Percentiles rank a stretch among this genome's conserved stretches.
These are phyloP conservation scores for Rhizoglyphus robini DNA, from an alignment of 1,140 invertebrate species.

Conservation along the genomic window DNA sequence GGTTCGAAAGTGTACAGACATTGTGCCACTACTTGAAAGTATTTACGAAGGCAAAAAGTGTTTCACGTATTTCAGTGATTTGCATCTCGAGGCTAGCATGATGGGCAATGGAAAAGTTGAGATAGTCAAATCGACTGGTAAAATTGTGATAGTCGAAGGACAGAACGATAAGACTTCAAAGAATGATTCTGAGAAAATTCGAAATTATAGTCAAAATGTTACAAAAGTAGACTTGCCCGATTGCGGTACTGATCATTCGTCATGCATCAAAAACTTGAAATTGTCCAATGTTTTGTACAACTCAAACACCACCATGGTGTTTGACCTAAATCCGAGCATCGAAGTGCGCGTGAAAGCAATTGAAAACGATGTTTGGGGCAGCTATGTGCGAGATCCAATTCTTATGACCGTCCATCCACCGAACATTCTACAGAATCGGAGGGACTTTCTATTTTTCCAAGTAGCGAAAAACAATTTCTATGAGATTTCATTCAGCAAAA, in stretches of 20 bases:
- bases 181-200: no score
- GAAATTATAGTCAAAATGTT: no score
- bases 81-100: no score
- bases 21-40: background rate
- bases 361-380: background rate
- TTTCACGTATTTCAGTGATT: background rate
- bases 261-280: no score
- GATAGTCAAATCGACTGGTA: no score
- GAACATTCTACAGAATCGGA: background rate
- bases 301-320: no score
- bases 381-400: background rate
- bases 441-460: background rate
- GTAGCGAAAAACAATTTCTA: background rate
- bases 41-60: background rate
- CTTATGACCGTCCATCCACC: conserved; percentile 2
- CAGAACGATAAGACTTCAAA: background rate
- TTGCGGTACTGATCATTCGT: no score
- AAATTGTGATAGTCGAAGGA: no score
- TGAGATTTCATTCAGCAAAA: background rate
- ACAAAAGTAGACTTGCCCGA: no score
- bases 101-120: no score
- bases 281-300: no score
- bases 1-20: background rate
- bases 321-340: background rate
- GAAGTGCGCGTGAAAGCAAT: background rate